Percentiles rank a stretch among this genome's conserved stretches.
Evolutionary conservation across 2,797 vertebrate genomes (phyloP).

Genomic region (Alcedo quadribrachys): DNA sequence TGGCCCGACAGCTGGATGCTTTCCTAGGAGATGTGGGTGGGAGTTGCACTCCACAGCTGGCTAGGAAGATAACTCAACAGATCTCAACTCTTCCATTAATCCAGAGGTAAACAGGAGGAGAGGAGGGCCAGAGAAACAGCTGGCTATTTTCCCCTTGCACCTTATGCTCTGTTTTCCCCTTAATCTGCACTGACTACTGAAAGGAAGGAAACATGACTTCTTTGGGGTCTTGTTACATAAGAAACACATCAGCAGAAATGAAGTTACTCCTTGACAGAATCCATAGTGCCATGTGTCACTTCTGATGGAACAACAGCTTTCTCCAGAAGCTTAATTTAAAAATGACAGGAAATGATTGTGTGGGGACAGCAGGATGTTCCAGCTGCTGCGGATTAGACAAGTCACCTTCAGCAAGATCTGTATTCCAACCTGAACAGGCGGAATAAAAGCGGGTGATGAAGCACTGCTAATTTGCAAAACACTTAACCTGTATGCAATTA

Average conservation of each 20-base stretch:
- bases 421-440: background rate
- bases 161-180: background rate
- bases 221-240: background rate
- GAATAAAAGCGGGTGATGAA: slow-evolving; percentile 43
- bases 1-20: background rate
- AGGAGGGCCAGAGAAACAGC: background rate
- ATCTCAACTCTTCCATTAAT: background rate
- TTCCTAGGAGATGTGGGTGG: background rate
- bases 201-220: background rate
- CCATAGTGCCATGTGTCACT: background rate
- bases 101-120: background rate
- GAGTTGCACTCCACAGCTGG: background rate
- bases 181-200: background rate
- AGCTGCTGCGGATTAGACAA: slow-evolving; percentile 12
- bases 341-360: background rate
- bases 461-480: slow-evolving; percentile 54
- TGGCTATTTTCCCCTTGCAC: background rate
- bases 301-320: background rate
- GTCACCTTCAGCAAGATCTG: slow-evolving; percentile 32
- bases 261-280: slow-evolving; percentile 16
- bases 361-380: background rate
- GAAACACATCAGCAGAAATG: slow-evolving; percentile 14
- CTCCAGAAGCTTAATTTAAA: background rate
- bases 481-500: slow-evolving; percentile 61
- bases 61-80: background rate